Evolutionary conservation across 2,113 vertebrate genomes (phyloP), one percentile per base, ranked within the genome.

Genomic region (Elaphurus davidianus): DNA sequence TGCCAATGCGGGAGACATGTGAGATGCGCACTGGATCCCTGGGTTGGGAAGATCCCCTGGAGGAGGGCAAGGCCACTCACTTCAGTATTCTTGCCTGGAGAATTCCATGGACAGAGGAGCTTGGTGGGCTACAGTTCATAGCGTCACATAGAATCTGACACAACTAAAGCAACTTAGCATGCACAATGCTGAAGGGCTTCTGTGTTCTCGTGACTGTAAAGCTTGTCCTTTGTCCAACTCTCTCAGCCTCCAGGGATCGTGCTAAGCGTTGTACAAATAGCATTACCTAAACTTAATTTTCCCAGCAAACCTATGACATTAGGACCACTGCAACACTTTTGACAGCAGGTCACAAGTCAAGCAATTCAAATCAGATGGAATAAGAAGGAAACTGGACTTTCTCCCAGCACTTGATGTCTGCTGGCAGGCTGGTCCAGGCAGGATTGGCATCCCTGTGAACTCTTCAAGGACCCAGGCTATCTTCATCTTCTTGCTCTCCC

Each of bases 171-270:
- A 43, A 43, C 23, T 43, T 27, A 27, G 40, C 40, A 40, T 0
- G 0, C 71, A 43, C 40, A 76, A 3, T 43, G 71, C 5, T 1
- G 2, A 52, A 14, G 47, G 67, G 71, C 19, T 19, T 28, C 67
- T 30, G 6, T 3, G 67, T 25, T 47, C 88, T 23, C 25, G 4
- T 33, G 4, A 9, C 28, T 0, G 3, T 0, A 6, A 19, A 13
- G 23, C 23, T 25, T 25, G 30, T 25, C 19, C 5, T 28, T 7
- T 7, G 6, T 25, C 62, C 14, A 13, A 7, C 27, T 7, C 78
- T 25, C 25, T 4, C 27, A 13, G 84, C 79, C 40, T 13, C 64
- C 3, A 23, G 21, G 16, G 6, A 10, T n/a, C 5, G 1, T 0
- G 16, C 90, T 19, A 30, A 30, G 43, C 1, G 1, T 54, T 60